Evolutionary conservation across 2,113 vertebrate species (phyloP), one percentile per base, ranked within the genome.

Genomic region (Alectura lathami): DNA sequence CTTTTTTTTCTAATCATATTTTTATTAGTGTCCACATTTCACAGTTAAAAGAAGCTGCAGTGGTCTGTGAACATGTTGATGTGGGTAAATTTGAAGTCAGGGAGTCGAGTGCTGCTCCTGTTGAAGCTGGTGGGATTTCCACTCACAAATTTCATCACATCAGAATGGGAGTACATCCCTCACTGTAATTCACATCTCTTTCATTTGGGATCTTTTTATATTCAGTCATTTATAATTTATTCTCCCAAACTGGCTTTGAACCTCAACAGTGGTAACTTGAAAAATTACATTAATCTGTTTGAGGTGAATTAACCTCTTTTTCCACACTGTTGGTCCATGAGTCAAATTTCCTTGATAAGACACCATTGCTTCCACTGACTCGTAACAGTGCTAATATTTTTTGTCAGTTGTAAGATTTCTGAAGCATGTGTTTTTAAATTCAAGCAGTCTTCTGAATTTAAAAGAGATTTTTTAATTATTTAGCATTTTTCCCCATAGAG

Each of bases 231-330:
- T 80, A 89, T 84, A 84, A 94, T 93, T 89, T 83, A 83, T 83
- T 89, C 32, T 89, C 50, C 14, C 15, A 73, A 76, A 87, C 86
- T 81, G 78, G 63, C 51, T 89, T 64, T 68, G 68, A 80, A 69
- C 76, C 69, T 89, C 48, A 81, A 34, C 68, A 81, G 30, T 29
- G 48, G 63, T 82, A 84, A 77, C 66, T 59, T 84, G 78, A 90
- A 92, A 91, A 90, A 81, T 80, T 81, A 51, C n/a, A 72, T 63
- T 77, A 57, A 84, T 77, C 74, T 38, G 2, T 89, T 86, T 70
- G 68, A 94, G 74, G 68, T 76, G 80, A 86, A 77, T 94, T 90
- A 89, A 84, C 59, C 59, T 73, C 70, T 91, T 47, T 91, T 84
- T 45, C 82, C n/a, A 57, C 24, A 13, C 48, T 70, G 54, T 69